Base-by-base conservation (phyloP, 64 coral and sea anemone species). In the Stichodactyla helianthus region DNA sequence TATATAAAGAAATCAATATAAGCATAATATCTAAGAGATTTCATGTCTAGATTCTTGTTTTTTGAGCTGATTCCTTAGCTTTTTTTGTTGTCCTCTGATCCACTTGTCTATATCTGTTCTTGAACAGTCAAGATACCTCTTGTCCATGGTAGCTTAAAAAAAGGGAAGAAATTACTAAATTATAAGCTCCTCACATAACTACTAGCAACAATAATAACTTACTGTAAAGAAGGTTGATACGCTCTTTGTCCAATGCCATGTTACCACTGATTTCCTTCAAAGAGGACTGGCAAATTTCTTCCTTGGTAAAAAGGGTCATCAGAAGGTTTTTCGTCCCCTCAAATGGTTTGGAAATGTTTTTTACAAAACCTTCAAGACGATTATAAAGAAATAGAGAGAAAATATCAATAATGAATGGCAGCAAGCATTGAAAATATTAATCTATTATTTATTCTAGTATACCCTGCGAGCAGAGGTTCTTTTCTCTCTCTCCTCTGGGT, bases 31-130 rank as follows among this genome's bases (percentile, higher is more conserved):
- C 50, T 44, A 51, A 14, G 25, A 78, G 5, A 22, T 50, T 5
- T 51, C 25, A 9, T 78, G 14, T 78, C 23, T 78, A 0, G 23
- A 0, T 44, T 44, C 50, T 51, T 44, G 15, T 78, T 50, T 78
- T 50, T 51, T 78, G 4, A 78, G 0, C 31, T 78, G 50, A 78
- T 78, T 78, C 23, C 50, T 78, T 78, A 50, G 8, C 25, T 50
- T 78, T 78, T 50, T 78, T 50, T 78, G 76, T 12, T 78, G 76
- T 50, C 76, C 76, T 17, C 76, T 78, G 5, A 78, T 78, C 76
- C 76, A 78, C 23, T 78, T 78, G 11, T 78, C 76, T 10, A 78
- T 78, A 7, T 78, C 76, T 50, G 76, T 13, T 17, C 76, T 78
- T 17, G 27, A 17, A 78, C 76, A 78, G 5, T 78, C 27, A 51